Evolutionary conservation across 2,113 vertebrate genomes (phyloP), one percentile per base, ranked within the genome.

Genomic region (Oceanodroma tethys): DNA sequence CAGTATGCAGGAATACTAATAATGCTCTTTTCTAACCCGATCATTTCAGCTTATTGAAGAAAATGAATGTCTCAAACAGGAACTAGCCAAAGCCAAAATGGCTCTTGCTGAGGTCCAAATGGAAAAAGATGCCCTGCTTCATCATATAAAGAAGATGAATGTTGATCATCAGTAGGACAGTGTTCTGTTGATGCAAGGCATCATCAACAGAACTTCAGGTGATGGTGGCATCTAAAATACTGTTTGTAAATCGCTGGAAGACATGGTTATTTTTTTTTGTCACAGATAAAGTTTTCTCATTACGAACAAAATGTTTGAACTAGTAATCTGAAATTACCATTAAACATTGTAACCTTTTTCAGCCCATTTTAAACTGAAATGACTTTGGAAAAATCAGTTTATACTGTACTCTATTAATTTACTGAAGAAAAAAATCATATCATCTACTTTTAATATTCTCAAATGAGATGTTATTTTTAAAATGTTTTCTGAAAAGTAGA

Each of bases 51-150:
- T 99, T 91, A 65, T 98, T 76, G 99, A 99, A 96, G 99, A 99
- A 97, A 99, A 99, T 88, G 99, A 99, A 97, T 99, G 98, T 98
- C 97, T 99, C 86, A 99, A 99, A 92, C 95, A 99, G 94, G 99
- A 99, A 97, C 97, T 99, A 86, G 99, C 99, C 91, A 98, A 98
- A 96, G 98, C 99, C 95, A 99, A 99, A 97, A 99, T 99, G 98
- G 99, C 99, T 43, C 98, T 99, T 88, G 99, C 99, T 5, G 99
- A 99, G 93, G 98, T 99, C 89, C 99, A 99, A 81, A 98, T 99
- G 98, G 99, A 99, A 97, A 99, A 99, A 90, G 99, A 99, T 94
- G 98, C 98, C 20, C 97, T 99, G 87, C 98, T 99, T 93, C 99
- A 99, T 98, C 98, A 80, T 23, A 98, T 99, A 79, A 99, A 98